These are phyloP conservation scores for Lepus europaeus DNA, from an alignment of 2,113 vertebrate species.

Conservation along the genomic window DNA sequence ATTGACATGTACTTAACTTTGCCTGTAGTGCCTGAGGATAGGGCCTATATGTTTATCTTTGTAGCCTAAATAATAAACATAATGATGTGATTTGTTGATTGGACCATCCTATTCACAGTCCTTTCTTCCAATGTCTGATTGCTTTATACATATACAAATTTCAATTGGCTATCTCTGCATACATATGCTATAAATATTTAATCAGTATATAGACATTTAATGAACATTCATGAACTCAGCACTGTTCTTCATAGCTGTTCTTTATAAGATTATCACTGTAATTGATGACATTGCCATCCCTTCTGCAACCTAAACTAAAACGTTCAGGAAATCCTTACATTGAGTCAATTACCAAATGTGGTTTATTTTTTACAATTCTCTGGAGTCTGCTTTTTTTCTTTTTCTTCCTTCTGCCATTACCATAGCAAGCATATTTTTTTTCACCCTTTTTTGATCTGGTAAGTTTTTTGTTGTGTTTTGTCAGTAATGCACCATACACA, in stretches of 20 bases:
- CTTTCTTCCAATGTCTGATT: background rate
- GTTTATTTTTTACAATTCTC: background rate
- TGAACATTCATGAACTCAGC: background rate
- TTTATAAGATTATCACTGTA: background rate
- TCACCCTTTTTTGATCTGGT: no score
- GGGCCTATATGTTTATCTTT: background rate
- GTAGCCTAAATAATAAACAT: background rate
- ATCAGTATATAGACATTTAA: background rate
- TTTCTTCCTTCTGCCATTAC: background rate
- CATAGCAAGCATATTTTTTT: no score
- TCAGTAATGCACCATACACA: no score
- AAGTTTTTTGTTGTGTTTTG: background rate
- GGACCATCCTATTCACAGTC: background rate
- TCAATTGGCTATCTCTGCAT: background rate
- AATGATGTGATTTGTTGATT: background rate
- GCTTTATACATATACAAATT: background rate
- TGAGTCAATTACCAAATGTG: background rate
- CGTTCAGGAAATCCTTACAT: background rate
- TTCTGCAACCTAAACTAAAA: background rate
- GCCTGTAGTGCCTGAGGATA: background rate
- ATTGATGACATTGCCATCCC: background rate
- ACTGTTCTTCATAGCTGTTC: background rate
- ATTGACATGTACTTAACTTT: background rate
- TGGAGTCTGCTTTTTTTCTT: background rate
- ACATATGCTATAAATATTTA: background rate